Conservation (phyloP, 1,140 invertebrate species). For the Wiebesia pumilae region DNA sequence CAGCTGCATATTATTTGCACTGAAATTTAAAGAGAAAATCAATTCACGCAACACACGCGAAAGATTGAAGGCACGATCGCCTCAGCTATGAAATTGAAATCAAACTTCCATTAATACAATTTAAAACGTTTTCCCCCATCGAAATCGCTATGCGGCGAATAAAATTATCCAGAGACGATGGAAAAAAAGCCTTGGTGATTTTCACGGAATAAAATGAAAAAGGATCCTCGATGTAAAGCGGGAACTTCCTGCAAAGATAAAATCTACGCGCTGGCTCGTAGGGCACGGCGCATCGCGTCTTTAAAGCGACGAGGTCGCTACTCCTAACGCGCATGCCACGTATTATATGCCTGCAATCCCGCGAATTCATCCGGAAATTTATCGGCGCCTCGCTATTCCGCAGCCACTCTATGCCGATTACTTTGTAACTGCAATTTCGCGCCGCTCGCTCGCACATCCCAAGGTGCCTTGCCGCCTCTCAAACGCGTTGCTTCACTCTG, state of each 20-base stretch:
- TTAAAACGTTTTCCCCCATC: not conserved
- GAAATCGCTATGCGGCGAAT: not conserved
- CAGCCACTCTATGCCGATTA: conserved; percentile 28
- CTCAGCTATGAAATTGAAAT: not conserved
- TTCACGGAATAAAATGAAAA: conserved; percentile 2
- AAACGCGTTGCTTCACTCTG: not conserved
- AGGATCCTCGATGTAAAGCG: not conserved
- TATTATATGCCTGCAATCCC: conserved; percentile 54
- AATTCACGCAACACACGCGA: not conserved
- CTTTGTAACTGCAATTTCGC: conserved; percentile 41
- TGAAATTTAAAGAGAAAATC: not conserved
- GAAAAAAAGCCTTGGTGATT: not conserved
- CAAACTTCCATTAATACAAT: not conserved
- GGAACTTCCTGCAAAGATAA: conserved; percentile 65
- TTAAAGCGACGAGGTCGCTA: conserved; percentile 59
- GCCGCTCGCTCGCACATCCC: not conserved
- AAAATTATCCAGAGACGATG: not conserved
- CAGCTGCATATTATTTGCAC: not conserved
- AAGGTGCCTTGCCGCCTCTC: not conserved
- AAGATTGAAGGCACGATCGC: not conserved
- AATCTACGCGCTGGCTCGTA: conserved; percentile 48
- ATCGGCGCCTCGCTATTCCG: conserved; percentile 54
- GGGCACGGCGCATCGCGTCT: conserved; percentile 48
- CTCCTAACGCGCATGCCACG: conserved; percentile 13
- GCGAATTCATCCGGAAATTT: conserved; percentile 58